phyloP scores from a whole-genome alignment of 2,797 vertebrate species.

The Oreonectes daqikongensis region DNA sequence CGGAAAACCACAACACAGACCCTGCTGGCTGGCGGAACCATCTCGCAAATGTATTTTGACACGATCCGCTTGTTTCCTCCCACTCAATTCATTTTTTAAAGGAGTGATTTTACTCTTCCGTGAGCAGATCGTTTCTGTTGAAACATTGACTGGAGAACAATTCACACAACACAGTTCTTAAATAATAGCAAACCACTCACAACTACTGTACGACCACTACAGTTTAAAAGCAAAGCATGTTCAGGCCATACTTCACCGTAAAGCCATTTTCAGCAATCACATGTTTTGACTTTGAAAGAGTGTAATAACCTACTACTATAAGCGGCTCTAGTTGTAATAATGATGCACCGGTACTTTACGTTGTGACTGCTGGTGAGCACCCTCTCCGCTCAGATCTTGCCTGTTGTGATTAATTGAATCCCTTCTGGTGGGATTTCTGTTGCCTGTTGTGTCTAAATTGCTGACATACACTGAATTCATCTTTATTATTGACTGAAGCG shows the following conservation, averaged over 20 bases:
- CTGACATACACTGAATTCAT: slow-evolving; percentile 54
- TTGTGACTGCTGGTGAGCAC: slow-evolving; percentile 7
- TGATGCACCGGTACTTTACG: slow-evolving; percentile 30
- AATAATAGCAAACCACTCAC: slow-evolving; percentile 18
- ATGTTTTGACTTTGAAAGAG: slow-evolving; percentile 8
- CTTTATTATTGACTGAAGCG: slow-evolving; percentile 49
- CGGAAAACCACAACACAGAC: slow-evolving; percentile 6
- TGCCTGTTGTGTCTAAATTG: slow-evolving; percentile 52
- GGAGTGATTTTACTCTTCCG: slow-evolving; percentile 37
- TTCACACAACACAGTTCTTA: neutral
- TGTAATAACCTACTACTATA: slow-evolving; percentile 29
- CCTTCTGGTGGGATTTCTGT: slow-evolving; percentile 52
- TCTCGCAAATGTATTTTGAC: slow-evolving; percentile 36
- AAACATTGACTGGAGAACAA: slow-evolving; percentile 18
- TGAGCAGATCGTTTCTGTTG: slow-evolving; percentile 29
- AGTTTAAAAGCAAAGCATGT: slow-evolving; percentile 16
- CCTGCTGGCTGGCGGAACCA: slow-evolving; percentile 13
- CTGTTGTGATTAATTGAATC: slow-evolving; percentile 56
- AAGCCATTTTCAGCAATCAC: slow-evolving; percentile 18
- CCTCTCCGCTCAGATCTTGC: slow-evolving; percentile 26
- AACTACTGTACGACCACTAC: neutral
- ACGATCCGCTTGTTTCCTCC: slow-evolving; percentile 37
- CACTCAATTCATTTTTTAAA: slow-evolving; percentile 27
- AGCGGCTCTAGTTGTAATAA: slow-evolving; percentile 36
- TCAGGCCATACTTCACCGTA: slow-evolving; percentile 17